Conservation (phyloP, 2,797 vertebrate species). For the Phyllotis vaccarum region DNA sequence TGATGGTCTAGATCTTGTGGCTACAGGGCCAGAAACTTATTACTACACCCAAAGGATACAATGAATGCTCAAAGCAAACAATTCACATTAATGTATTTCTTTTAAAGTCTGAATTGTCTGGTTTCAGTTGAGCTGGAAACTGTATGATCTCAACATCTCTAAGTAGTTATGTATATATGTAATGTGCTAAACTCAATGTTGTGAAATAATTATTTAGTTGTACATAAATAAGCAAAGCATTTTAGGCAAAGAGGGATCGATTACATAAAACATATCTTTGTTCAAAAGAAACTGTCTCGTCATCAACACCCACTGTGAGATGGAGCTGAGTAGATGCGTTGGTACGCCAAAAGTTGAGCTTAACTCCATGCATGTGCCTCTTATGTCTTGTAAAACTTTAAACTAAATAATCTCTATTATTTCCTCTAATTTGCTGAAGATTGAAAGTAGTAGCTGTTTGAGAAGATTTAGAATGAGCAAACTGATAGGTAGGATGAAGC, state of each 20-base stretch:
- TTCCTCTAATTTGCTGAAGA: neutral
- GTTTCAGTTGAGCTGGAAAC: constrained; percentile 62
- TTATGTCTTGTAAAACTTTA: neutral
- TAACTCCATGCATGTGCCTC: neutral
- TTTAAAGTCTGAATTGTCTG: neutral
- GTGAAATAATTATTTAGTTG: constrained; percentile 57
- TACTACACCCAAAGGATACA: no score
- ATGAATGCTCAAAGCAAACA: constrained; percentile 47
- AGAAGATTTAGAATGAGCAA: constrained; percentile 40
- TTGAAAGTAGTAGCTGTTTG: neutral
- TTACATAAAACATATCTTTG: constrained; percentile 8
- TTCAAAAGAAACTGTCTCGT: neutral
- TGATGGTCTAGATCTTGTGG: no score
- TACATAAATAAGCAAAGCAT: constrained; percentile 57
- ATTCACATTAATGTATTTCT: constrained; percentile 53
- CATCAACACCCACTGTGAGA: neutral
- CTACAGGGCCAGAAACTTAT: no score
- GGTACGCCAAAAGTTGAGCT: neutral
- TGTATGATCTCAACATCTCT: constrained; percentile 42
- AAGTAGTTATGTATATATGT: constrained; percentile 25
- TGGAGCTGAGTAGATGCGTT: neutral
- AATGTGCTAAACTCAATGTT: constrained; percentile 56
- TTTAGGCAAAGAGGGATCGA: constrained; percentile 40
- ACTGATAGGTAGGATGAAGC: neutral
- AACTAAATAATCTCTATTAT: neutral